Percentiles rank a stretch among this genome's conserved stretches.
These are phyloP conservation scores for Dicentrarchus labrax DNA, from an alignment of 2,113 vertebrate species.

Conservation along the genomic window DNA sequence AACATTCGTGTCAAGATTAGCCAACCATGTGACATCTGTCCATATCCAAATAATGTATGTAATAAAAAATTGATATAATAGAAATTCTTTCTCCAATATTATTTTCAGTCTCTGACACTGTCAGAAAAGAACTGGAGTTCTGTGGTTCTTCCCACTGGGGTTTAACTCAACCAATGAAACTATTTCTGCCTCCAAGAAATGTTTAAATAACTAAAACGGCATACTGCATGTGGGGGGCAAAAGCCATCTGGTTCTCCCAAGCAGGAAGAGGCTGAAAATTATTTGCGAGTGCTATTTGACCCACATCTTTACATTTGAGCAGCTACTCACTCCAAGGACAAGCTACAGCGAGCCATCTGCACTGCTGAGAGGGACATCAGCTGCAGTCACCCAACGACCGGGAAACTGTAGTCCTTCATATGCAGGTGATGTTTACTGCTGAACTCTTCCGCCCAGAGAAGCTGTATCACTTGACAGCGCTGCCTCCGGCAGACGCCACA, in stretches of 20 bases:
- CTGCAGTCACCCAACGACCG: conserved; percentile 29
- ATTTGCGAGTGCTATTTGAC: conserved; percentile 48
- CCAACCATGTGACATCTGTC: background rate
- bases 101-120: conserved; percentile 5
- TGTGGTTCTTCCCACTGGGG: background rate
- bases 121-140: background rate
- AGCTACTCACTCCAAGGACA: conserved; percentile 28
- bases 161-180: conserved; percentile 25
- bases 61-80: background rate
- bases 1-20: too few relatives aligned
- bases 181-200: conserved; percentile 43
- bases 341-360: conserved; percentile 46
- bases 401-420: conserved; percentile 16
- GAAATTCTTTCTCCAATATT: background rate
- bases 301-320: conserved; percentile 59
- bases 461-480: background rate
- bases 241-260: conserved; percentile 49
- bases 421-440: background rate
- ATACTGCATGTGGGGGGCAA: conserved; percentile 4
- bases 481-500: conserved; percentile 1
- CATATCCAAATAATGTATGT: background rate
- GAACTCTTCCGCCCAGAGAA: background rate
- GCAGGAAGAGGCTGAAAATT: conserved; percentile 43
- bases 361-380: conserved; percentile 43
- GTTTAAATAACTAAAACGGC: conserved; percentile 46